A percentile compares a stretch with the other conserved stretches of the same genome.
These are phyloP conservation scores for Drosophila ironensis DNA, from an alignment of 1,140 invertebrate species.

Conservation along the genomic window DNA sequence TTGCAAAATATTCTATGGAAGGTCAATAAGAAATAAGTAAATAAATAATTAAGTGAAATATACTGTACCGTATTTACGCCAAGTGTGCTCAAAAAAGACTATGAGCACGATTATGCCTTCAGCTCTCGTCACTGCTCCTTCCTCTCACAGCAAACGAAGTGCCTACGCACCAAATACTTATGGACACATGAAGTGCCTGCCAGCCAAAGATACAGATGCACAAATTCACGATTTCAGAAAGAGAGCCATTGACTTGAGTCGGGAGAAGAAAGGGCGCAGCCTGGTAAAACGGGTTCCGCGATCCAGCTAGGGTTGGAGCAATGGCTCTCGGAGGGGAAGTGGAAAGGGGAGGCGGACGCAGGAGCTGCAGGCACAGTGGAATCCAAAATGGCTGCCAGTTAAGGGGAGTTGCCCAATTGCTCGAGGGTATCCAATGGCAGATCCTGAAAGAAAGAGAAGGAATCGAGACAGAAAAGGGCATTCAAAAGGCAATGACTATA, in stretches of 20 bases:
- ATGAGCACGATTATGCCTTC: constrained; percentile 7
- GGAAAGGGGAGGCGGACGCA: neutral
- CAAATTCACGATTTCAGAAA: constrained; percentile 43
- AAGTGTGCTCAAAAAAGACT: constrained; percentile 19
- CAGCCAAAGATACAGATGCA: constrained; percentile 46
- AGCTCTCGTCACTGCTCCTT: neutral
- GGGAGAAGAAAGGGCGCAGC: constrained; percentile 48
- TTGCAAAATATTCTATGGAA: too few relatives aligned
- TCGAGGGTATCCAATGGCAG: constrained; percentile 46
- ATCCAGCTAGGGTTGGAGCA: neutral
- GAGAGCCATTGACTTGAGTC: constrained; percentile 59
- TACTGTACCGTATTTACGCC: neutral
- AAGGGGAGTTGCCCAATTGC: constrained; percentile 31
- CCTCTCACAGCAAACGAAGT: constrained; percentile 5
- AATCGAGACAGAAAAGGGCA: neutral
- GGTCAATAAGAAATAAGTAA: too few relatives aligned
- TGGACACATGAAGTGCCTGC: constrained; percentile 50
- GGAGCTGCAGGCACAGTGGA: constrained; percentile 37
- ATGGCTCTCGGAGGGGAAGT: neutral
- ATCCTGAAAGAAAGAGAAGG: constrained; percentile 1
- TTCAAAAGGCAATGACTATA: too few relatives aligned
- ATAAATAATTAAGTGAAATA: too few relatives aligned
- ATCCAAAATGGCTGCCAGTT: constrained; percentile 61
- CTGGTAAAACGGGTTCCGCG: constrained; percentile 54
- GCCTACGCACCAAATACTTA: constrained; percentile 47